A percentile compares a stretch with the other conserved stretches of the same genome.
These are phyloP conservation scores for Drosophila ustulata DNA, from an alignment of 2,888 invertebrate genomes.

Conservation along the genomic window DNA sequence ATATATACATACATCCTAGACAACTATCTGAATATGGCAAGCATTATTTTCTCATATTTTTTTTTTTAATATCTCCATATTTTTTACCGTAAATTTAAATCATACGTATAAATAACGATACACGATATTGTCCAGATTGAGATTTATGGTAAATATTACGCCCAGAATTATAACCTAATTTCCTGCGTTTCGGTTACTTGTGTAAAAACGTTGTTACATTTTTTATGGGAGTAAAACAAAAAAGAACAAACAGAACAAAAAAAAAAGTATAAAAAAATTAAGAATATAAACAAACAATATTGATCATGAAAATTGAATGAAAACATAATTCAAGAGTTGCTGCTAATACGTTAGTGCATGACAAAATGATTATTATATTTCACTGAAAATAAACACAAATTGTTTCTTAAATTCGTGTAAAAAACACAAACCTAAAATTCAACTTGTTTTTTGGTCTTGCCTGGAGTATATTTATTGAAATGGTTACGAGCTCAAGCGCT, in stretches of 20 bases:
- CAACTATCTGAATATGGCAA: slow-evolving; percentile 40
- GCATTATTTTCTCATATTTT: slow-evolving; percentile 42
- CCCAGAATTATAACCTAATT: slow-evolving; percentile 60
- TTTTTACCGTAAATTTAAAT: slow-evolving; percentile 41
- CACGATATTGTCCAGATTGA: slow-evolving; percentile 61
- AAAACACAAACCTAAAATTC: slow-evolving; percentile 70
- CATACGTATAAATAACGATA: slow-evolving; percentile 40
- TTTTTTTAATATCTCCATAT: slow-evolving; percentile 27
- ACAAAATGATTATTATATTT: slow-evolving; percentile 80
- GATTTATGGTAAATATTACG: slow-evolving; percentile 51
- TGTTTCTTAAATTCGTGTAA: slow-evolving; percentile 82
- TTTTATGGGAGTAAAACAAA: slow-evolving; percentile 59
- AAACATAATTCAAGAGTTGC: slow-evolving; percentile 61
- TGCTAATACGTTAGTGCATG: slow-evolving; percentile 72
- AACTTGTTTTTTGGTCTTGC: slow-evolving; percentile 4
- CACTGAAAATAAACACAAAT: slow-evolving; percentile 80
- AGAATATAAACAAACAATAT: slow-evolving; percentile 35
- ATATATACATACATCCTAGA: slow-evolving; percentile 27
- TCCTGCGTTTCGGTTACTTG: slow-evolving; percentile 66
- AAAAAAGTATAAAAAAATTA: slow-evolving; percentile 19
- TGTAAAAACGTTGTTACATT: slow-evolving; percentile 75
- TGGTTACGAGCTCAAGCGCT: slow-evolving; percentile 2
- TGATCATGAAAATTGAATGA: slow-evolving; percentile 45
- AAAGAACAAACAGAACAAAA: slow-evolving; percentile 13
- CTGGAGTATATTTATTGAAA: background rate